A percentile compares a stretch with the other conserved stretches of the same genome.
Conservation (phyloP, 2,797 vertebrate genomes). For the Neoniphon sammara region DNA sequence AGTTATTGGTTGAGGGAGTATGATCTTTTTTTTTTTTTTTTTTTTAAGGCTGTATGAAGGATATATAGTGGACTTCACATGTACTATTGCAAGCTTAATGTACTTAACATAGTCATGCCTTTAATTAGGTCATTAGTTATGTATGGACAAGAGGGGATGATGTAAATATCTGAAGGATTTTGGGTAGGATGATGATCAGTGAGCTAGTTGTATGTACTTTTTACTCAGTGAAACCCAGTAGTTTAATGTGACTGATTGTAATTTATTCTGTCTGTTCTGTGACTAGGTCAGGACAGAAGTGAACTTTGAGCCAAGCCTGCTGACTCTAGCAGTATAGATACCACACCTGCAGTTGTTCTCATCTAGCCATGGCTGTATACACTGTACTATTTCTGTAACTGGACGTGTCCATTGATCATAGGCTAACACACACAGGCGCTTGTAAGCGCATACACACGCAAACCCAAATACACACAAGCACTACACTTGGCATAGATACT, state of each 20-base stretch:
- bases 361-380: constrained; percentile 15
- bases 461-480: background rate
- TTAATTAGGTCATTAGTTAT: background rate
- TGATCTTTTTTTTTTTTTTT: too few relatives aligned
- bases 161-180: background rate
- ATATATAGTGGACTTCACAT: background rate
- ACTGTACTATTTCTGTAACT: background rate
- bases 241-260: constrained; percentile 31
- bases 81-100: background rate
- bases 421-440: constrained; percentile 5
- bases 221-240: constrained; percentile 22
- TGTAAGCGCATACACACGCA: background rate
- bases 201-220: background rate
- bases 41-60: too few relatives aligned
- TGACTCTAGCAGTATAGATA: constrained; percentile 24
- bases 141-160: constrained; percentile 5
- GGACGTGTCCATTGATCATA: constrained; percentile 50
- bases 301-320: constrained; percentile 31
- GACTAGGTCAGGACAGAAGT: constrained; percentile 48
- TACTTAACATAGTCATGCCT: background rate
- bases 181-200: constrained; percentile 14
- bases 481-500: background rate
- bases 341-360: constrained; percentile 32
- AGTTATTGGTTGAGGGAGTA: background rate
- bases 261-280: constrained; percentile 21